A percentile compares a stretch with the other conserved stretches of the same genome.
These are phyloP conservation scores for Cheilosia grossa DNA, from an alignment of 2,888 invertebrate genomes.

Conservation along the genomic window DNA sequence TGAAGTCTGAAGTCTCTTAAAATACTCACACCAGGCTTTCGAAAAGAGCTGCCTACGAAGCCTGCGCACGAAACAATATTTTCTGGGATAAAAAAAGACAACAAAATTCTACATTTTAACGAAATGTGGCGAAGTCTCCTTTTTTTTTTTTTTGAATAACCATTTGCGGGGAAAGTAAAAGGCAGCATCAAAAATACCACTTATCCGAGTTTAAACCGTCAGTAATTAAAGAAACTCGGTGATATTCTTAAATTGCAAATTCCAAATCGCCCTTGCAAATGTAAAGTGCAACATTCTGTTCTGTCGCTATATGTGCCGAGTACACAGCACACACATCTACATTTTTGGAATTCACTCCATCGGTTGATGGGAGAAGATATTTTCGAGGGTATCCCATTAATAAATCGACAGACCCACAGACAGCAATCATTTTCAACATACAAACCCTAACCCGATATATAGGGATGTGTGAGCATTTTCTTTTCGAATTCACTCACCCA, in stretches of 20 bases:
- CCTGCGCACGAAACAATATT: too few species aligned
- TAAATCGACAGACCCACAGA: conserved; percentile 22
- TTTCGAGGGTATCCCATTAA: conserved; percentile 7
- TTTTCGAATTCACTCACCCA: conserved; percentile 36
- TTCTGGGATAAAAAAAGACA: too few species aligned
- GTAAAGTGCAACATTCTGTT: not conserved
- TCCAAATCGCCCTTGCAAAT: not conserved
- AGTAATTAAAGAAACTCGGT: not conserved
- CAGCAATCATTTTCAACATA: conserved; percentile 51
- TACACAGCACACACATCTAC: not conserved
- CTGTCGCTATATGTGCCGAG: not conserved
- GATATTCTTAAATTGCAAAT: not conserved
- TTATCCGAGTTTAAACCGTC: not conserved
- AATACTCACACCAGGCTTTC: too few species aligned
- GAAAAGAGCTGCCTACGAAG: too few species aligned
- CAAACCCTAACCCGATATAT: conserved; percentile 1
- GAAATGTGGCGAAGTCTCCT: too few species aligned
- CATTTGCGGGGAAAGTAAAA: too few species aligned
- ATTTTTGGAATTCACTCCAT: not conserved
- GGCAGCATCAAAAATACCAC: too few species aligned
- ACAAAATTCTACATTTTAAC: too few species aligned
- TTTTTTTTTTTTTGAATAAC: too few species aligned
- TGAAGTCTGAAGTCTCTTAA: too few species aligned
- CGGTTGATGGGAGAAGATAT: not conserved
- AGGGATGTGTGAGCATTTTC: conserved; percentile 56